Evolutionary conservation across 37 sponge, comb jelly and placozoan genomes (phyloP).

Genomic region (Cliona cf. orientalis): DNA sequence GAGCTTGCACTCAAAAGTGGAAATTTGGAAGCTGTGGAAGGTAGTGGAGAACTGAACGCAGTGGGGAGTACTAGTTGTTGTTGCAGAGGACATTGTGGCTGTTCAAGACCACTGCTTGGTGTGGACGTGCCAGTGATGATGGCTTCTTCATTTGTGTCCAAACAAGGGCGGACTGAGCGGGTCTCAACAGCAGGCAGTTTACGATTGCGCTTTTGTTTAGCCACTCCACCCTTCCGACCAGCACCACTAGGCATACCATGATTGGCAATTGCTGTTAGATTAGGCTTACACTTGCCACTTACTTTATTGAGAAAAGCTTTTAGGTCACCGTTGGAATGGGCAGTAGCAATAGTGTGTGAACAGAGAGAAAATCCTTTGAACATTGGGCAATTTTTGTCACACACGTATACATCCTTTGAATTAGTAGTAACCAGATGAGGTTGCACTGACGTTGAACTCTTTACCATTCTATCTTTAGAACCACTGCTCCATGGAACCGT

Average conservation of each 20-base stretch:
- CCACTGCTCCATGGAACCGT: neutral
- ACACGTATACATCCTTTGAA: neutral
- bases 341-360: neutral
- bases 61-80: too few relatives aligned
- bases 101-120: neutral
- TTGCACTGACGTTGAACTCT: neutral
- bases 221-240: neutral
- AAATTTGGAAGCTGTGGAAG: too few relatives aligned
- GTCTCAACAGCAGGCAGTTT: neutral
- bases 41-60: too few relatives aligned
- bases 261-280: neutral
- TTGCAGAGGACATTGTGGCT: too few relatives aligned
- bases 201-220: neutral
- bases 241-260: neutral
- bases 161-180: neutral
- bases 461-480: neutral
- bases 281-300: neutral
- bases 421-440: neutral
- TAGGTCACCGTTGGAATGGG: neutral
- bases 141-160: too few relatives aligned
- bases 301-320: neutral
- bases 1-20: too few relatives aligned
- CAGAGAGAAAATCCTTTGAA: too few relatives aligned
- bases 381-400: neutral
- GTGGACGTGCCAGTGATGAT: neutral